Evolutionary conservation across 2,797 vertebrate genomes (phyloP).

Genomic region (Meda fulgida): DNA sequence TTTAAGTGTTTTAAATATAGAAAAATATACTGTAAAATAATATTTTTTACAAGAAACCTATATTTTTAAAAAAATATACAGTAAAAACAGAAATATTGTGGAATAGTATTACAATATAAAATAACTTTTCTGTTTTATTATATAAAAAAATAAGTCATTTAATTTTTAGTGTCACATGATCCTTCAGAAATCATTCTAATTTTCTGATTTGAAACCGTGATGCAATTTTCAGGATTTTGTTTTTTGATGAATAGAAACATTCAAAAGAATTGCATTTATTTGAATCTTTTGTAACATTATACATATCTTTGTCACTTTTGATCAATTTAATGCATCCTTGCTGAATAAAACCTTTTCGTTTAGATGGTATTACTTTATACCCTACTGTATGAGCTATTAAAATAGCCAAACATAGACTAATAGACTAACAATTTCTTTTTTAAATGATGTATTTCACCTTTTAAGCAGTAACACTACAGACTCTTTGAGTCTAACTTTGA

Average conservation of each 20-base stretch:
- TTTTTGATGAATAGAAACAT: too few species aligned
- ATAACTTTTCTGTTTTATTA: too few species aligned
- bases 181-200: not conserved
- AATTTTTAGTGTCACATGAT: not conserved
- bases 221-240: not conserved
- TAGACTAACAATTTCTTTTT: not conserved
- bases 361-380: not conserved
- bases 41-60: too few species aligned
- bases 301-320: not conserved
- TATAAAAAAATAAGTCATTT: too few species aligned
- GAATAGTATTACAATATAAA: too few species aligned
- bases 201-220: not conserved
- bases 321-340: not conserved
- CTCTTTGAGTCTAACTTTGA: not conserved
- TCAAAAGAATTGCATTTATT: too few species aligned
- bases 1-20: too few species aligned
- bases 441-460: not conserved
- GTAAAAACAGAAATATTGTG: not conserved
- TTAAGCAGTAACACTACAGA: not conserved
- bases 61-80: not conserved
- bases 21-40: too few species aligned
- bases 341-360: not conserved
- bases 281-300: too few species aligned
- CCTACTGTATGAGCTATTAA: not conserved
- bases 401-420: too few species aligned